Evolutionary conservation across 2,113 vertebrate genomes (phyloP).

Genomic region (Microcebus lehilahytsara): DNA sequence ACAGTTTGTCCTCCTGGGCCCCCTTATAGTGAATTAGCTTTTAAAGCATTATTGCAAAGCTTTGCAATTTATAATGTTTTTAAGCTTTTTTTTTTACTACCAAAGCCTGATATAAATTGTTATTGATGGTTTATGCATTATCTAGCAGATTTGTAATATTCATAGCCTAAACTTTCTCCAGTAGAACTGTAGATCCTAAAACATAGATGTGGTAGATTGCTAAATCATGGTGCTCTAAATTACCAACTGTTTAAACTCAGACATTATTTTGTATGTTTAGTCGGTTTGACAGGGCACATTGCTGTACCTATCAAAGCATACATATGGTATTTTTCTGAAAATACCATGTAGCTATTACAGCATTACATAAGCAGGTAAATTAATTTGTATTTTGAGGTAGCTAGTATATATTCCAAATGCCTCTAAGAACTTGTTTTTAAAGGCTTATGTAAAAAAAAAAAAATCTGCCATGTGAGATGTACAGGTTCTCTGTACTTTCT

Average conservation of each 20-base stretch:
- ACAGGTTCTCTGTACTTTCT: background rate
- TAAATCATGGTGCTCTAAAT: background rate
- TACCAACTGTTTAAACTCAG: background rate
- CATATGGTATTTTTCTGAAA: background rate
- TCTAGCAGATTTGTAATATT: background rate
- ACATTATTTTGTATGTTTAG: background rate
- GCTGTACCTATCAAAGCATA: background rate
- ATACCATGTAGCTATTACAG: background rate
- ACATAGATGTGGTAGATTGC: background rate
- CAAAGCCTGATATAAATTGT: background rate
- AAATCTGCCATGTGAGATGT: background rate
- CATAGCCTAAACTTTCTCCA: background rate
- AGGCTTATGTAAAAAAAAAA: background rate
- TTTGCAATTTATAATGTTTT: background rate
- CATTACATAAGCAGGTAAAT: background rate
- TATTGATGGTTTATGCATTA: background rate
- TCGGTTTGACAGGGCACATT: background rate
- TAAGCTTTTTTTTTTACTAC: background rate
- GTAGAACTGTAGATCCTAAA: background rate
- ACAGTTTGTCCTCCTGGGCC: background rate
- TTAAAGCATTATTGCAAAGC: background rate
- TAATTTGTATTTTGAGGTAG: background rate
- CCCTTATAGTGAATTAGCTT: background rate
- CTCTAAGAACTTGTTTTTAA: conserved; percentile 26
- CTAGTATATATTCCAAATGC: background rate